A percentile compares a stretch with the other conserved stretches of the same genome.
Evolutionary conservation across 1,140 invertebrate species (phyloP).

Genomic region (Tyrophagus putrescentiae): DNA sequence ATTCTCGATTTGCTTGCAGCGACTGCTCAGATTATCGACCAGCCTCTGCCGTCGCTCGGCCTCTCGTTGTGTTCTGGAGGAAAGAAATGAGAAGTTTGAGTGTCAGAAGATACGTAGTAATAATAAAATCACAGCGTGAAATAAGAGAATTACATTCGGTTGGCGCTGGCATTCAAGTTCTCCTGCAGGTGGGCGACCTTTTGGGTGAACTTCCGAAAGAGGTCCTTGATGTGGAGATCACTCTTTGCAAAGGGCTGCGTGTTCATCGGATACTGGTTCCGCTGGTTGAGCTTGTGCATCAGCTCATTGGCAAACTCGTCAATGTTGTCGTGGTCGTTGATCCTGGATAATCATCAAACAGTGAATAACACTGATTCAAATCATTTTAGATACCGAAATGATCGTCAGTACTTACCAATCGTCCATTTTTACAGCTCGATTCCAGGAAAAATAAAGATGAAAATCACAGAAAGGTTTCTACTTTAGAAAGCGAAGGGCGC

Average conservation of each 20-base stretch:
- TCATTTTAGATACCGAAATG: neutral
- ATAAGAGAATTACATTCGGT: neutral
- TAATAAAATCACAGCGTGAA: neutral
- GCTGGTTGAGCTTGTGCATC: conserved; percentile 19
- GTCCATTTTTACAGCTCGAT: no score
- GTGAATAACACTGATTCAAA: neutral
- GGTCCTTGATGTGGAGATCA: conserved; percentile 11
- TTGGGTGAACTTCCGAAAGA: conserved; percentile 8
- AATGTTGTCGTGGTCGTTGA: conserved; percentile 9
- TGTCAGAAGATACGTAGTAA: neutral
- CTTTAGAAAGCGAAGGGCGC: no score
- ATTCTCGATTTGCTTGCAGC: conserved; percentile 33
- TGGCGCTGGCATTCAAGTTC: neutral
- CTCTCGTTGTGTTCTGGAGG: conserved; percentile 32
- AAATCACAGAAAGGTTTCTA: no score
- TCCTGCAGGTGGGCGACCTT: conserved; percentile 9
- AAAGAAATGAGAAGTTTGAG: neutral
- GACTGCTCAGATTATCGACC: conserved; percentile 32
- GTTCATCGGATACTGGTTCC: conserved; percentile 19
- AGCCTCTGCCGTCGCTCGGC: conserved; percentile 33
- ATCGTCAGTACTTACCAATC: neutral
- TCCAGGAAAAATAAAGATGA: no score
- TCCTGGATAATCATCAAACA: conserved; percentile 11
- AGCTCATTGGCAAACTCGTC: conserved; percentile 17
- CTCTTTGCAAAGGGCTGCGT: conserved; percentile 6